Evolutionary conservation across 2,888 invertebrate species (phyloP).

Genomic region (Mallateleia sp.): DNA sequence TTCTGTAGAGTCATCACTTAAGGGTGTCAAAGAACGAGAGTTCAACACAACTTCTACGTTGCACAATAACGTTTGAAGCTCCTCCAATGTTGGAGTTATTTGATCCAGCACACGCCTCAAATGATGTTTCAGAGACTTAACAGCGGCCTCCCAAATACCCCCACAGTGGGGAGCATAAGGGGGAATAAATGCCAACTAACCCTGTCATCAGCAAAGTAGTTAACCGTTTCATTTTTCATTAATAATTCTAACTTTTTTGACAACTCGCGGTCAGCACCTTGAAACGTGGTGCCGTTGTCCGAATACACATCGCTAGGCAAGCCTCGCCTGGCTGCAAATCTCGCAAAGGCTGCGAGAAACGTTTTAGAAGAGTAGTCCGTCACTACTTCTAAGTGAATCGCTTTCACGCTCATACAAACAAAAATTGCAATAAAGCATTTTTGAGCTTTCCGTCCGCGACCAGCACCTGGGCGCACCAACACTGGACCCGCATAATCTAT

Average conservation of each 20-base stretch:
- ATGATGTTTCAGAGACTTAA: conserved; percentile 1
- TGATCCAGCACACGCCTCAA: background rate
- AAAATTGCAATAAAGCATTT: background rate
- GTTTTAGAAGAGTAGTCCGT: background rate
- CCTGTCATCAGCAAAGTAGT: too few species aligned
- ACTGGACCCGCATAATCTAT: conserved; percentile 10
- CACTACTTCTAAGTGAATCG: background rate
- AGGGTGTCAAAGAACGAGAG: conserved; percentile 80
- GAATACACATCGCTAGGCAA: background rate
- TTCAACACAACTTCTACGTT: conserved; percentile 66
- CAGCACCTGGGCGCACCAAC: background rate
- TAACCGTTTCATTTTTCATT: background rate
- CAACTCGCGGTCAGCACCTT: background rate
- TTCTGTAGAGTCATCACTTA: conserved; percentile 79
- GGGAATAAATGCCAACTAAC: conserved; percentile 6
- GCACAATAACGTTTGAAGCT: background rate
- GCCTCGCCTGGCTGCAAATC: background rate
- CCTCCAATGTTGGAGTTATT: background rate
- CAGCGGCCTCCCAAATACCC: conserved; percentile 20
- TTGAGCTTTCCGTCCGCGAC: background rate
- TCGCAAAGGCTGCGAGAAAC: background rate
- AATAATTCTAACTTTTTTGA: background rate
- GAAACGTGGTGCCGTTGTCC: background rate
- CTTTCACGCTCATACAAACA: background rate
- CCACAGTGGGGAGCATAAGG: conserved; percentile 5